These are phyloP conservation scores for Copsychus sechellarum DNA, from an alignment of 2,113 vertebrate species.

Conservation along the genomic window DNA sequence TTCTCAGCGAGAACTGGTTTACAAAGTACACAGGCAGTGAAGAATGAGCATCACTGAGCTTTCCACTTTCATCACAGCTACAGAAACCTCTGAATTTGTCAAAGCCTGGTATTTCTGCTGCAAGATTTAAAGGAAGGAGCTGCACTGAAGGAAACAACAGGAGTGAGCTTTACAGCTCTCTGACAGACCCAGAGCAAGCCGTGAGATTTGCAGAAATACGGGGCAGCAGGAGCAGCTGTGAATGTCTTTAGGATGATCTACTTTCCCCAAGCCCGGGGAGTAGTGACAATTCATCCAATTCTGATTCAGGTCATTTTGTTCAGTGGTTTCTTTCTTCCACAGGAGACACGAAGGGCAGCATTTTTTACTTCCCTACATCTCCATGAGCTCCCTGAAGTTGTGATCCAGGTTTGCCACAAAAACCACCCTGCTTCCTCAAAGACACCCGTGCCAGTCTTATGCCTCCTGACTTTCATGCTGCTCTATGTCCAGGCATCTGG, in stretches of 20 bases:
- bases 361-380: neutral
- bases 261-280: neutral
- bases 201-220: neutral
- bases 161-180: neutral
- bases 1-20: neutral
- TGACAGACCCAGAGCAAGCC: neutral
- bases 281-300: neutral
- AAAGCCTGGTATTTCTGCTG: conserved; percentile 12
- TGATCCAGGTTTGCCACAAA: neutral
- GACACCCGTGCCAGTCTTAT: neutral
- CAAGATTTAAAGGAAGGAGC: conserved; percentile 30
- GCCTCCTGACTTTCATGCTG: neutral
- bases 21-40: neutral
- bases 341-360: neutral
- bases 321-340: neutral
- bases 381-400: neutral
- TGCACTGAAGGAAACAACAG: neutral
- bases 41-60: neutral
- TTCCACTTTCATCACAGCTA: conserved; percentile 3
- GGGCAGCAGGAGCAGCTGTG: neutral
- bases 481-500: neutral
- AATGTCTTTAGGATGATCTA: neutral
- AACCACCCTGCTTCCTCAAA: neutral
- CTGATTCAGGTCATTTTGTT: conserved; percentile 8
- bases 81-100: conserved; percentile 11